phyloP scores from a whole-genome alignment of 2,888 invertebrate genomes.

The Trichopoda pennipes region DNA sequence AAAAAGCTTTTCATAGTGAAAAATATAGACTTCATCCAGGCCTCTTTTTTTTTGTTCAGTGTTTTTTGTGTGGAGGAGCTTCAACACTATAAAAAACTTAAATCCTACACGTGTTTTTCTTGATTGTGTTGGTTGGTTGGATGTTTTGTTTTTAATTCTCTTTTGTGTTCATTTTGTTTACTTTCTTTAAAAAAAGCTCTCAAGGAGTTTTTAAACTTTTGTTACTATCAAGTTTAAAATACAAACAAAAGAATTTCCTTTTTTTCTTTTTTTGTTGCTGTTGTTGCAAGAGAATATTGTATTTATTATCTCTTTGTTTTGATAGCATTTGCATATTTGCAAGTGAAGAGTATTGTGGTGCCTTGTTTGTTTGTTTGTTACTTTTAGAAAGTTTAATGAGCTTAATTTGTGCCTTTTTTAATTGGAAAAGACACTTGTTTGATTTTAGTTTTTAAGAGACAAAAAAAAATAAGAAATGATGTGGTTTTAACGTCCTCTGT shows the following conservation, averaged over 20 bases:
- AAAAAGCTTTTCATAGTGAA: constrained; percentile 40
- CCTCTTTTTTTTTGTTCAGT: constrained; percentile 20
- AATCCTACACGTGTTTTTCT: constrained; percentile 51
- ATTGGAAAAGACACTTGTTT: constrained; percentile 12
- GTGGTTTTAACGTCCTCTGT: background rate
- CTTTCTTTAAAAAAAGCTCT: constrained; percentile 5
- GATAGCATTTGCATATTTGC: background rate
- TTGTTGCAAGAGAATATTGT: constrained; percentile 1
- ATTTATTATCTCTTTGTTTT: background rate
- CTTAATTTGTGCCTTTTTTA: background rate
- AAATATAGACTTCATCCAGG: background rate
- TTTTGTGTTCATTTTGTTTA: background rate
- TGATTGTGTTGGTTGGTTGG: constrained; percentile 21
- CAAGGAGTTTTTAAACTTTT: constrained; percentile 1
- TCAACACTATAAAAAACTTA: constrained; percentile 3
- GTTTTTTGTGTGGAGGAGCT: background rate
- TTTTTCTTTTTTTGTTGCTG: no score
- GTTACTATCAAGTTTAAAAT: background rate
- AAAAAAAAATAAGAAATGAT: background rate
- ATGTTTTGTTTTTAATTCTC: background rate
- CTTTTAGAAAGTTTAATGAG: background rate
- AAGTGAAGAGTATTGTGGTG: background rate
- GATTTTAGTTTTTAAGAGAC: background rate
- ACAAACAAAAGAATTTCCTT: constrained; percentile 4
- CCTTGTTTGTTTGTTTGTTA: background rate